These are phyloP conservation scores for Paelopatides confundens DNA, from an alignment of 53 echinoderm and acorn worm genomes.

Conservation along the genomic window DNA sequence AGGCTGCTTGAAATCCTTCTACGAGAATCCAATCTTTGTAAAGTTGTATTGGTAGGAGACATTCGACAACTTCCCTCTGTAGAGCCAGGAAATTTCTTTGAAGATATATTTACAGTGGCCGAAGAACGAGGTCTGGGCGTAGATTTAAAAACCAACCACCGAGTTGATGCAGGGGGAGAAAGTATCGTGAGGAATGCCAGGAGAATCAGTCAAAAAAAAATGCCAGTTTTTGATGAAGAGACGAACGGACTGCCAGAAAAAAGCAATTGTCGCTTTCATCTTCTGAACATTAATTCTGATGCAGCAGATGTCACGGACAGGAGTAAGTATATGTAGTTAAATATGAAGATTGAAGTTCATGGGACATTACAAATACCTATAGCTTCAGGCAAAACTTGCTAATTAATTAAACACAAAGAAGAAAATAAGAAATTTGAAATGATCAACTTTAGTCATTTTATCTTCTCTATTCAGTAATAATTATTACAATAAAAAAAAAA, in stretches of 20 bases:
- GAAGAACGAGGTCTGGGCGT: slow-evolving; percentile 12
- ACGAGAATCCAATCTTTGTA: slow-evolving; percentile 41
- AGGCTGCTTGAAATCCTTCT: slow-evolving; percentile 58
- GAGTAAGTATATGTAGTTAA: not conserved
- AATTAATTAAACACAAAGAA: too few species aligned
- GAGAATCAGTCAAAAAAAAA: slow-evolving; percentile 41
- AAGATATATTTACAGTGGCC: slow-evolving; percentile 54
- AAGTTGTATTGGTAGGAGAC: slow-evolving; percentile 72
- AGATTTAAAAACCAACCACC: slow-evolving; percentile 61
- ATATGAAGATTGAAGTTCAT: too few species aligned
- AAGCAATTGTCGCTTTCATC: not conserved
- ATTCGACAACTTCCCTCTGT: slow-evolving; percentile 71
- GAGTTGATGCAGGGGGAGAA: slow-evolving; percentile 55
- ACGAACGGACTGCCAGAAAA: not conserved
- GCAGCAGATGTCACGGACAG: not conserved
- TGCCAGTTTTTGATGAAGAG: slow-evolving; percentile 54
- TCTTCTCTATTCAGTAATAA: too few species aligned
- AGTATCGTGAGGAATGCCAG: slow-evolving; percentile 64
- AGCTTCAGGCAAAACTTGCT: too few species aligned
- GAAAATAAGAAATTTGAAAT: too few species aligned
- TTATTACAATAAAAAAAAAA: too few species aligned
- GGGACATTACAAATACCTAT: too few species aligned
- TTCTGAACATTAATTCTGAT: slow-evolving; percentile 12
- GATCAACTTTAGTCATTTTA: too few species aligned
- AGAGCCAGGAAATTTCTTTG: slow-evolving; percentile 68